Percentiles rank a stretch among this genome's conserved stretches.
Conservation (phyloP, 2,797 vertebrate species). For the Cirrhinus mrigala region DNA sequence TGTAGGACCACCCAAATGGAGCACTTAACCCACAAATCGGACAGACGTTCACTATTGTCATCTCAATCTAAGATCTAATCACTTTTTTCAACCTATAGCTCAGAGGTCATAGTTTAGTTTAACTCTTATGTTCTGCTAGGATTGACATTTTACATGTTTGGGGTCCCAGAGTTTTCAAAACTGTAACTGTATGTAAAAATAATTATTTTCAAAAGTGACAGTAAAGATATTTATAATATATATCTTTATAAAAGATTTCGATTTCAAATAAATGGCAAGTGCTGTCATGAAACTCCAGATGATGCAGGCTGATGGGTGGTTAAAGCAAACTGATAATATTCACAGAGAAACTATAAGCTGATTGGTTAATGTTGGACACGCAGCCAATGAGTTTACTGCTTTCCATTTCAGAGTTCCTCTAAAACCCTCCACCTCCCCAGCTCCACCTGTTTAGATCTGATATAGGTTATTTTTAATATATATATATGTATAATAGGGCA, state of each 20-base stretch:
- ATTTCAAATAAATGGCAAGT: background rate
- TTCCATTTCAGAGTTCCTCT: no score
- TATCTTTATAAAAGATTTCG: background rate
- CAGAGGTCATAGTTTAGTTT: background rate
- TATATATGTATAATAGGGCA: no score
- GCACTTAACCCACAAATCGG: slow-evolving; percentile 60
- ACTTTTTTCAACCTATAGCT: slow-evolving; percentile 8
- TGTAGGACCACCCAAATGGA: slow-evolving; percentile 78
- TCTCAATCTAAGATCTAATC: slow-evolving; percentile 52
- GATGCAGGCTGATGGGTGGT: no score
- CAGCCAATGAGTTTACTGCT: no score
- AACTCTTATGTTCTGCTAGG: background rate
- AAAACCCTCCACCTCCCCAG: no score
- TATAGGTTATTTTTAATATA: no score
- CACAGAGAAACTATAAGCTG: no score
- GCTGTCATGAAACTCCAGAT: no score
- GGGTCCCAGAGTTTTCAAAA: background rate
- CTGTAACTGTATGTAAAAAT: background rate
- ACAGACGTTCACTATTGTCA: slow-evolving; percentile 48
- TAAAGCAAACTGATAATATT: no score
- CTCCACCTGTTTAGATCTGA: no score
- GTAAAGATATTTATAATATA: background rate
- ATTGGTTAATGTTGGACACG: no score
- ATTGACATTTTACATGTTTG: background rate
- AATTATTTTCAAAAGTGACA: background rate